Conservation (phyloP, 1,140 invertebrate genomes). For the Drosophila serrata region DNA sequence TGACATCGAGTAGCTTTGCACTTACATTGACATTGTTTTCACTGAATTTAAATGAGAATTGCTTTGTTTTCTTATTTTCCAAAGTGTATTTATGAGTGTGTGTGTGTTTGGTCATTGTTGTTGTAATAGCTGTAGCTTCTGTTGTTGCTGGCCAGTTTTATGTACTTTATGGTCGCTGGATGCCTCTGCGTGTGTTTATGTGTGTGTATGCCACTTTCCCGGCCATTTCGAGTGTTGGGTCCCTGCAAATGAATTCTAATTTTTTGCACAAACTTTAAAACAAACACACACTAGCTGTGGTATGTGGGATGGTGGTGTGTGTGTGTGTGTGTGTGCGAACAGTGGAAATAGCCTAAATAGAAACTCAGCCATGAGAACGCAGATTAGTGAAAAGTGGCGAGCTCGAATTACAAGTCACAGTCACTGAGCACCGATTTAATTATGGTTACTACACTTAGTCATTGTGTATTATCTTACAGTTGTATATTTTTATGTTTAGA, state of each 20-base stretch:
- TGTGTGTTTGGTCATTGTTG: background rate
- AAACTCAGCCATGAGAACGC: slow-evolving; percentile 39
- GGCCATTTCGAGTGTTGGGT: slow-evolving; percentile 58
- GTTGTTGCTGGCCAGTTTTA: slow-evolving; percentile 60
- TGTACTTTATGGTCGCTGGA: slow-evolving; percentile 31
- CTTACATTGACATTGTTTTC: slow-evolving; percentile 14
- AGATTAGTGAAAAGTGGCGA: slow-evolving; percentile 37
- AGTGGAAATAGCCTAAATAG: slow-evolving; percentile 44
- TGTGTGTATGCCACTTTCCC: slow-evolving; percentile 32
- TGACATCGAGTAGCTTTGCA: background rate
- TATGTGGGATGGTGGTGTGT: too few relatives aligned
- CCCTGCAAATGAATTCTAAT: slow-evolving; percentile 79
- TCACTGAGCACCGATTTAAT: slow-evolving; percentile 24
- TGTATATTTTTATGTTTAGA: too few relatives aligned
- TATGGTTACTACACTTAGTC: background rate
- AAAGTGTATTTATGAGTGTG: slow-evolving; percentile 19
- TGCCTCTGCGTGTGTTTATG: slow-evolving; percentile 11
- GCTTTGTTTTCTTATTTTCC: slow-evolving; percentile 6
- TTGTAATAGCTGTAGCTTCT: slow-evolving; percentile 23
- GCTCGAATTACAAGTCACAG: slow-evolving; percentile 5
- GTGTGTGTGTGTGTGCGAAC: slow-evolving; percentile 1
- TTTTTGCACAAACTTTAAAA: slow-evolving; percentile 72
- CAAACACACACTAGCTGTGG: slow-evolving; percentile 25
- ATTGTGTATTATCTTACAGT: background rate
- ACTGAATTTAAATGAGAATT: slow-evolving; percentile 8